Percentiles rank a stretch among this genome's conserved stretches.
phyloP scores from a whole-genome alignment of 2,113 vertebrate genomes.

The Myrmecobius fasciatus region DNA sequence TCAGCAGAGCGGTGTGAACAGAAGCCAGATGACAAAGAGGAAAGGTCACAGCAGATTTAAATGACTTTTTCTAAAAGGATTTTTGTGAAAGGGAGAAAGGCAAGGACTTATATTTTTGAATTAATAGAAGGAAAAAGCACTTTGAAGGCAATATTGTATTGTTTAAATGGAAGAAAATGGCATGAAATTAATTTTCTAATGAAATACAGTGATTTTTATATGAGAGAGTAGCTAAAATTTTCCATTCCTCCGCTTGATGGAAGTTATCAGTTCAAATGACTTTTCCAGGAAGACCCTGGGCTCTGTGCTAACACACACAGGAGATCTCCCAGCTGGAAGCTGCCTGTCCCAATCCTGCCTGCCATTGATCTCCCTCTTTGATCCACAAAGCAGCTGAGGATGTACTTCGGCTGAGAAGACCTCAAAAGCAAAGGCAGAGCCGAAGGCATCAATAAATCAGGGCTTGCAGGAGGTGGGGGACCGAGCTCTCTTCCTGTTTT shows the following conservation, averaged over 20 bases:
- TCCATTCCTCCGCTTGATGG: slow-evolving; percentile 63
- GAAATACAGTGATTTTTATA: slow-evolving; percentile 52
- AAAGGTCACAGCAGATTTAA: not conserved
- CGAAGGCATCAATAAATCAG: slow-evolving; percentile 17
- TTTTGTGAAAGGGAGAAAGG: not conserved
- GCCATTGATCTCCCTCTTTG: slow-evolving; percentile 55
- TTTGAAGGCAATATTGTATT: slow-evolving; percentile 54
- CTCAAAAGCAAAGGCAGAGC: slow-evolving; percentile 51
- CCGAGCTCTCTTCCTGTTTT: not conserved
- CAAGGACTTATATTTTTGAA: slow-evolving; percentile 39
- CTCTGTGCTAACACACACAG: slow-evolving; percentile 24
- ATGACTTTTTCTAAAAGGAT: not conserved
- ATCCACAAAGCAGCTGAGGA: slow-evolving; percentile 43
- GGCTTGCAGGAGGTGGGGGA: not conserved
- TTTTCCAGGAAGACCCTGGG: slow-evolving; percentile 51
- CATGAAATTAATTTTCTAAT: slow-evolving; percentile 41
- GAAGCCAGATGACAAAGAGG: not conserved
- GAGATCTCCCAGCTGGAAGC: slow-evolving; percentile 24
- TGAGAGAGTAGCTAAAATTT: slow-evolving; percentile 52
- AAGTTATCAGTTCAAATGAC: slow-evolving; percentile 61
- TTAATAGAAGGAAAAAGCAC: slow-evolving; percentile 56
- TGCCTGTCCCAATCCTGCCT: slow-evolving; percentile 42
- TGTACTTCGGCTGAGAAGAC: slow-evolving; percentile 25
- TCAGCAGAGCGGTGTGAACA: not conserved
- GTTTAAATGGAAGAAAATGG: slow-evolving; percentile 40